phyloP scores from a whole-genome alignment of 2,113 vertebrate species.

The Chaenocephalus aceratus region DNA sequence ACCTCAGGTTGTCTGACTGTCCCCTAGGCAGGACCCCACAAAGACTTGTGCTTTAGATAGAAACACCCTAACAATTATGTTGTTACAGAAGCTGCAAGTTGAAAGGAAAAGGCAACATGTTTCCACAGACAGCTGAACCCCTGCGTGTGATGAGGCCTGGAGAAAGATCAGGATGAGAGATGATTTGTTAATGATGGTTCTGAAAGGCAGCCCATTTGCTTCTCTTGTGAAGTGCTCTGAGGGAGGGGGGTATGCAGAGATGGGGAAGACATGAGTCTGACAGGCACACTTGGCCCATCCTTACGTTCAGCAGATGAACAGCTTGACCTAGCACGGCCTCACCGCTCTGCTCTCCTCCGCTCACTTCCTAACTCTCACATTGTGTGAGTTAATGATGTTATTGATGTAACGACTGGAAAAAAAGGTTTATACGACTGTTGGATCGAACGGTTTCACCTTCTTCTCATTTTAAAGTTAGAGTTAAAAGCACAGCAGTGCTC shows the following conservation, averaged over 20 bases:
- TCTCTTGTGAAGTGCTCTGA: slow-evolving; percentile 38
- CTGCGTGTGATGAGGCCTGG: too few relatives aligned
- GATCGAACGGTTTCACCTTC: slow-evolving; percentile 19
- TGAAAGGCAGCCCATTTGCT: slow-evolving; percentile 47
- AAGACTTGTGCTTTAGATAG: too few relatives aligned
- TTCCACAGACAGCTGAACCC: too few relatives aligned
- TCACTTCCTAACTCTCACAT: slow-evolving; percentile 8
- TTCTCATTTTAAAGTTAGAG: slow-evolving; percentile 14
- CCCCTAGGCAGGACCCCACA: too few relatives aligned
- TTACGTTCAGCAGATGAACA: slow-evolving; percentile 23
- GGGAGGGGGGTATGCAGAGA: slow-evolving; percentile 4
- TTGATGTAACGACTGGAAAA: slow-evolving; percentile 2
- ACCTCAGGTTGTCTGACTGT: too few relatives aligned
- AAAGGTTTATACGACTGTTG: slow-evolving; percentile 27
- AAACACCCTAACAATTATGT: too few relatives aligned
- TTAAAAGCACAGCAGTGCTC: slow-evolving; percentile 31
- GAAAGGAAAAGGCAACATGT: too few relatives aligned
- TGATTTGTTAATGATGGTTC: slow-evolving; percentile 64
- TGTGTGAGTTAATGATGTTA: not conserved
- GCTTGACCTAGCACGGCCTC: slow-evolving; percentile 8
- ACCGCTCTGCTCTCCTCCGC: not conserved
- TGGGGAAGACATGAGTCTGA: slow-evolving; percentile 19
- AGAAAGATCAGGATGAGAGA: slow-evolving; percentile 42
- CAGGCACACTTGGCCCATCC: slow-evolving; percentile 1
- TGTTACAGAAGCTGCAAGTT: too few relatives aligned